A percentile compares a stretch with the other conserved stretches of the same genome.
Conservation (phyloP, 2,888 invertebrate genomes). For the Agrochola lychnidis region DNA sequence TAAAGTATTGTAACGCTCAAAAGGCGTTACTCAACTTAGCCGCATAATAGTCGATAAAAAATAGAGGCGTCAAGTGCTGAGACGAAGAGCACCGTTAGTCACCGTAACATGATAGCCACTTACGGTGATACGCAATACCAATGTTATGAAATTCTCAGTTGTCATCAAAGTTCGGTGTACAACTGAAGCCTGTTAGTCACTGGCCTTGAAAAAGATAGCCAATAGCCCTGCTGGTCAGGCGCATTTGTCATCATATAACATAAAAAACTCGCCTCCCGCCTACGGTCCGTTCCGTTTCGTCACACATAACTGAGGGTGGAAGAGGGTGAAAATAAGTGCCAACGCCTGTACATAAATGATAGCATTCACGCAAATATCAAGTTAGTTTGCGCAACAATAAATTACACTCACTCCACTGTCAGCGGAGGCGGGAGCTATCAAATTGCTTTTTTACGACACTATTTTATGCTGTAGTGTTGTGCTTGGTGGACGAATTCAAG, state of each 20-base stretch:
- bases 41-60: no score
- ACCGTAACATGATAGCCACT: no score
- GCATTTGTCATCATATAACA: background rate
- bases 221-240: no score
- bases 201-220: no score
- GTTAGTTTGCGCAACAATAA: slow-evolving; percentile 54
- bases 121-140: no score
- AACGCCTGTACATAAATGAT: slow-evolving; percentile 43
- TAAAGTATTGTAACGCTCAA: no score
- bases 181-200: no score
- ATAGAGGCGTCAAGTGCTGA: no score
- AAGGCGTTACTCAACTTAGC: no score
- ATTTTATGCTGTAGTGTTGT: slow-evolving; percentile 44
- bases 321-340: slow-evolving; percentile 41
- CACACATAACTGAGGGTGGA: slow-evolving; percentile 10
- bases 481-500: slow-evolving; percentile 8
- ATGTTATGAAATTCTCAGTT: no score
- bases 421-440: slow-evolving; percentile 46
- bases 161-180: no score
- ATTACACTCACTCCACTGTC: slow-evolving; percentile 49
- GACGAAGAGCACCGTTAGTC: no score
- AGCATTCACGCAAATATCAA: slow-evolving; percentile 53
- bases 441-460: slow-evolving; percentile 61
- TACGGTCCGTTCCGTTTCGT: background rate
- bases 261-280: background rate